Conservation (phyloP, 2,888 invertebrate species). For the Dascillus cervinus region DNA sequence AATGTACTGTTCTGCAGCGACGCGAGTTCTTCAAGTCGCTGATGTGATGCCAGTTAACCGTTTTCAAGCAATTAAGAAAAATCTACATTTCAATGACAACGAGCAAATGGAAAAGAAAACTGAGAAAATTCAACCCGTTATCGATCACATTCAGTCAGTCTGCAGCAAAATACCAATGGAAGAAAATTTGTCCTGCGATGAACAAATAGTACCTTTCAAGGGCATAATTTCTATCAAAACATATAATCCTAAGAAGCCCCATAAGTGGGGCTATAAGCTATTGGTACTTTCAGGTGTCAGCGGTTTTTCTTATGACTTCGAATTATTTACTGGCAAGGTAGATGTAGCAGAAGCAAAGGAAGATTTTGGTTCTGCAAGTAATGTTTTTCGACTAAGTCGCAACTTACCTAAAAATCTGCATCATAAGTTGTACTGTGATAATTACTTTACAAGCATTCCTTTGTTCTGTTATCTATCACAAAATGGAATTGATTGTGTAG, state of each 20-base stretch:
- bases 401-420: constrained; percentile 16
- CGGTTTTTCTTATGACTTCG: constrained; percentile 2
- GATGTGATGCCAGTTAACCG: constrained; percentile 5
- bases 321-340: constrained; percentile 4
- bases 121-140: constrained; percentile 8
- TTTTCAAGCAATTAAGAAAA: constrained; percentile 2
- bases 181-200: constrained; percentile 6
- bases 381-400: constrained; percentile 20
- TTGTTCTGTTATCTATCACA: constrained; percentile 5
- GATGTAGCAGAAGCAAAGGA: constrained; percentile 7
- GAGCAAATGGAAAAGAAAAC: constrained; percentile 1
- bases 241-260: constrained; percentile 10
- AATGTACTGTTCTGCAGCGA: constrained; percentile 4
- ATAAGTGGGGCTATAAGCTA: constrained; percentile 12
- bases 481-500: constrained; percentile 1
- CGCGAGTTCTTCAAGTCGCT: constrained; percentile 4
- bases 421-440: constrained; percentile 22
- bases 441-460: constrained; percentile 20
- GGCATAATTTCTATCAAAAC: constrained; percentile 1
- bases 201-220: constrained; percentile 6
- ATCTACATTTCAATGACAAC: constrained; percentile 6
- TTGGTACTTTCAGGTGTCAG: constrained; percentile 8
- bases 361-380: constrained; percentile 21
- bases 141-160: constrained; percentile 5
- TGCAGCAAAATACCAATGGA: constrained; percentile 5